These are phyloP conservation scores for Archocentrus centrarchus DNA, from an alignment of 2,113 vertebrate genomes.

Conservation along the genomic window DNA sequence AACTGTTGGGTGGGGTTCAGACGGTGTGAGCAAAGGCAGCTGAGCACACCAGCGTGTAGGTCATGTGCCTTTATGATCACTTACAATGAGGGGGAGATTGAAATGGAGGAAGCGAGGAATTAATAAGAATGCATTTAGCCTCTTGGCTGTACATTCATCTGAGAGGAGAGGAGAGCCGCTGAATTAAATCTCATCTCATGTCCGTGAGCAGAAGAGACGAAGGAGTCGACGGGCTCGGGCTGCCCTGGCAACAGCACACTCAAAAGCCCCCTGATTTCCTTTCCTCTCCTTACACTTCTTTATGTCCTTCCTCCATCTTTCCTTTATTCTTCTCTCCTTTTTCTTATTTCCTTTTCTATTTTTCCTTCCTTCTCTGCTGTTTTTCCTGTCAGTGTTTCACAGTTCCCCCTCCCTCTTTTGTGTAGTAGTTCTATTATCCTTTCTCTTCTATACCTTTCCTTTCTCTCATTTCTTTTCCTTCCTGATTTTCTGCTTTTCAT, in stretches of 20 bases:
- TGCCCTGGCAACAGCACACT: constrained; percentile 44
- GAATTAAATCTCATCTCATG: constrained; percentile 61
- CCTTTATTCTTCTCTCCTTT: accelerated
- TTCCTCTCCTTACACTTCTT: background rate
- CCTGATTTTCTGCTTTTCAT: too few species aligned
- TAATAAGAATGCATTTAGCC: constrained; percentile 52
- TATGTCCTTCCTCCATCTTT: background rate
- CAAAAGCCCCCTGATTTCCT: background rate
- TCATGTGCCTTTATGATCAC: constrained; percentile 1
- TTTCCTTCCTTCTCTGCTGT: background rate
- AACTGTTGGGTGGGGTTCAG: background rate
- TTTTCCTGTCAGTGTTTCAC: background rate
- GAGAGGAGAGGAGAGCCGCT: constrained; percentile 22
- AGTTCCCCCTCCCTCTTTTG: background rate
- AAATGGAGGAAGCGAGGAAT: constrained; percentile 35
- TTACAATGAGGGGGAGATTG: constrained; percentile 10
- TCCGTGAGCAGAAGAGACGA: constrained; percentile 3
- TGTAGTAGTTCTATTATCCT: background rate
- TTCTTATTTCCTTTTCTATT: background rate
- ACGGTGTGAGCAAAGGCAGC: constrained; percentile 7
- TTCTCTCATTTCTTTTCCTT: background rate
- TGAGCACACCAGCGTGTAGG: background rate
- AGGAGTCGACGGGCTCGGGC: background rate
- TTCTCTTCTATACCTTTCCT: background rate
- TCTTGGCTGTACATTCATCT: constrained; percentile 2